Evolutionary conservation across 2,888 invertebrate genomes (phyloP).

Genomic region (Volucella inanis): DNA sequence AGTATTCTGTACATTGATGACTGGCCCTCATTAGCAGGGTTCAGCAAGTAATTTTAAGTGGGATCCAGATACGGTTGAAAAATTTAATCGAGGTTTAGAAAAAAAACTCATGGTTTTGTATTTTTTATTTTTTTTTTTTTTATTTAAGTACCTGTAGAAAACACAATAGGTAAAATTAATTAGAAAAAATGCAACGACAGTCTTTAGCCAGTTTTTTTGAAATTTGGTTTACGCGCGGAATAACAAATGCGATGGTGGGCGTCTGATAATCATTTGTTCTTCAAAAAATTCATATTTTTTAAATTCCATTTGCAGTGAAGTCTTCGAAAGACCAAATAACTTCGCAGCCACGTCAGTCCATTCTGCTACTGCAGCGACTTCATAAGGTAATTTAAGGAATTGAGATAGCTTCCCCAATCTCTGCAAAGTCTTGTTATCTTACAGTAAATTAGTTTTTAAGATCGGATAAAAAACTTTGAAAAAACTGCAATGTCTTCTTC

Average conservation of each 20-base stretch:
- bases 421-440: constrained; percentile 8
- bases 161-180: constrained; percentile 7
- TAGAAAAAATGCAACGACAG: constrained; percentile 6
- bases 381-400: constrained; percentile 7
- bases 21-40: too few relatives aligned
- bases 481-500: constrained; percentile 4
- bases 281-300: not conserved
- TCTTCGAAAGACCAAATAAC: constrained; percentile 15
- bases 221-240: not conserved
- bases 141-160: not conserved
- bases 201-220: constrained; percentile 9
- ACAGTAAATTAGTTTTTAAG: constrained; percentile 15
- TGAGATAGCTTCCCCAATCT: constrained; percentile 12
- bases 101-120: constrained; percentile 1
- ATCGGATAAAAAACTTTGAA: constrained; percentile 11
- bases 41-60: constrained; percentile 2
- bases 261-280: not conserved
- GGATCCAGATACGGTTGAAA: constrained; percentile 17
- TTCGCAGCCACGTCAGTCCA: constrained; percentile 25
- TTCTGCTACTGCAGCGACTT: constrained; percentile 23
- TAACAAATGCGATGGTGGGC: not conserved
- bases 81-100: constrained; percentile 14
- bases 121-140: not conserved
- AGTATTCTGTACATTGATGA: too few relatives aligned
- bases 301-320: constrained; percentile 22